A percentile compares a stretch with the other conserved stretches of the same genome.
These are phyloP conservation scores for Protosalanx chinensis DNA, from an alignment of 2,797 vertebrate species.

Conservation along the genomic window DNA sequence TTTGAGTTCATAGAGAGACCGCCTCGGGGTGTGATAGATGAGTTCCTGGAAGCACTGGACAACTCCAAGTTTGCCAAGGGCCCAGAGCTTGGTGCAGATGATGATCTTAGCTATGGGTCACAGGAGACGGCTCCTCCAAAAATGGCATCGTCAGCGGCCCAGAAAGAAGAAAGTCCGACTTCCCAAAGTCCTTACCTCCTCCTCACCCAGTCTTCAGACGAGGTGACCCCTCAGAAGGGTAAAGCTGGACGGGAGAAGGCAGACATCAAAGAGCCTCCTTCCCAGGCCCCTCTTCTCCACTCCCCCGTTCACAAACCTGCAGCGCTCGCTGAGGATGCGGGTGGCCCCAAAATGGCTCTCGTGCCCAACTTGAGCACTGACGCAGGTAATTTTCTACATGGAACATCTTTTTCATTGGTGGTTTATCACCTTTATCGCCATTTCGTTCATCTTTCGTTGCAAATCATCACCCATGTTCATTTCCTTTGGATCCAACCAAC, in stretches of 20 bases:
- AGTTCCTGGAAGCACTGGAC: conserved; percentile 74
- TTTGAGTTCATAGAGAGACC: conserved; percentile 79
- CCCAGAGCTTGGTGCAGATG: conserved; percentile 62
- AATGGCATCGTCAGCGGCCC: neutral
- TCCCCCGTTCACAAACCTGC: conserved; percentile 48
- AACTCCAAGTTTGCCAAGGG: conserved; percentile 67
- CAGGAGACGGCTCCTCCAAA: conserved; percentile 40
- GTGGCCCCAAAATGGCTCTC: conserved; percentile 52
- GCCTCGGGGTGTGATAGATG: conserved; percentile 69
- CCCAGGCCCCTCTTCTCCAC: conserved; percentile 41
- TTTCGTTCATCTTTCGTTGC: conserved; percentile 26
- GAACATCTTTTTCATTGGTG: conserved; percentile 37
- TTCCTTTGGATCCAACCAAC: conserved; percentile 19
- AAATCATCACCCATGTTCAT: conserved; percentile 11
- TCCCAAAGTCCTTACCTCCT: conserved; percentile 62
- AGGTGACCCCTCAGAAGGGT: conserved; percentile 54
- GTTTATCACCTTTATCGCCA: conserved; percentile 33
- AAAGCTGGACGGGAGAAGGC: conserved; percentile 68
- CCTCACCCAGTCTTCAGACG: conserved; percentile 59
- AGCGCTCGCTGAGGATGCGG: conserved; percentile 32
- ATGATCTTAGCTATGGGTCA: conserved; percentile 57
- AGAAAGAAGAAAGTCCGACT: conserved; percentile 48
- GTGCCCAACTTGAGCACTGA: conserved; percentile 63
- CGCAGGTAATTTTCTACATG: conserved; percentile 72
- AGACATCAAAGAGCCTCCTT: conserved; percentile 48